phyloP scores from a whole-genome alignment of 2,888 invertebrate genomes.

The Oasisia sp. region DNA sequence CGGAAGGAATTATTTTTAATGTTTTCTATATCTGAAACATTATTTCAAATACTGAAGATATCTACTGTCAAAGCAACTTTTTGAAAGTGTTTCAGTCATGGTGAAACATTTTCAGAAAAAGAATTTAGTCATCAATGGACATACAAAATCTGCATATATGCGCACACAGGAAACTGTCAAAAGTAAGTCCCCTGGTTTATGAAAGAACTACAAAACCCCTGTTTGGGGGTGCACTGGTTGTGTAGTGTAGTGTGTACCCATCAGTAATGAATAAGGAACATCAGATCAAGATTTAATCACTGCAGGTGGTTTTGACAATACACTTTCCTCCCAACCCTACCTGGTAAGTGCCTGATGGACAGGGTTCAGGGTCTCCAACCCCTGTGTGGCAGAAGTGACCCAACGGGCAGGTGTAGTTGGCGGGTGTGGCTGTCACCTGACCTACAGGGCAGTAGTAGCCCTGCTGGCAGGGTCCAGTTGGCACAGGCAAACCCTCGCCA shows the following conservation, averaged over 20 bases:
- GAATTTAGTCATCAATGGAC: too few relatives aligned
- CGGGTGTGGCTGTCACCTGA: slow-evolving; percentile 54
- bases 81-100: too few relatives aligned
- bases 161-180: too few relatives aligned
- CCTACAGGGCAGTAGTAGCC: slow-evolving; percentile 62
- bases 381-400: slow-evolving; percentile 59
- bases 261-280: not conserved
- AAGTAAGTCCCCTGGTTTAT: too few relatives aligned
- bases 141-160: too few relatives aligned
- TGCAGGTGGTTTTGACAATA: not conserved
- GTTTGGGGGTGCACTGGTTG: not conserved
- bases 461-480: slow-evolving; percentile 37
- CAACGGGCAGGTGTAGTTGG: slow-evolving; percentile 55
- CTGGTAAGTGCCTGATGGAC: slow-evolving; percentile 61
- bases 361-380: slow-evolving; percentile 49
- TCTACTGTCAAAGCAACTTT: too few relatives aligned
- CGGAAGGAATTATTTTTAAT: too few relatives aligned
- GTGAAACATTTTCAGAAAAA: too few relatives aligned
- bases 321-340: slow-evolving; percentile 39
- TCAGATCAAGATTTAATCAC: not conserved
- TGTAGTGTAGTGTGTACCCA: too few relatives aligned
- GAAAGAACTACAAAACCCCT: too few relatives aligned
- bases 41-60: too few relatives aligned
- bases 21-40: too few relatives aligned
- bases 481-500: slow-evolving; percentile 49